Conservation (phyloP, 2,888 invertebrate species). For the Teleiodes luculella region DNA sequence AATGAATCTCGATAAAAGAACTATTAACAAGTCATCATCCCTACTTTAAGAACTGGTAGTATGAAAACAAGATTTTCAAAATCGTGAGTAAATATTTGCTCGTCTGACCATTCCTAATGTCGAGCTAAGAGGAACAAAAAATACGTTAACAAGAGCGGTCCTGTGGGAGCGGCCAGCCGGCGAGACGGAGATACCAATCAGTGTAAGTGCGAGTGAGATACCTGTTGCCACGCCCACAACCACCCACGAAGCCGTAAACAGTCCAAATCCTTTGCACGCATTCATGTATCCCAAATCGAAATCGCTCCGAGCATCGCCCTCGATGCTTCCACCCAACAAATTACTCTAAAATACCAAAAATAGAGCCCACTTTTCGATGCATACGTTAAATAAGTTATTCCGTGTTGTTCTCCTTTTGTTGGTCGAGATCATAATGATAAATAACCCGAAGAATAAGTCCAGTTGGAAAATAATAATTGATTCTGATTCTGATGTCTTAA, state of each 20-base stretch:
- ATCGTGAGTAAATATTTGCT: constrained; percentile 78
- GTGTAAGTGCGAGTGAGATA: constrained; percentile 34
- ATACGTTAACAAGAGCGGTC: constrained; percentile 73
- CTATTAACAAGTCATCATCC: constrained; percentile 50
- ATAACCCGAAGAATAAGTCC: constrained; percentile 72
- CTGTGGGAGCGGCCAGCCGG: constrained; percentile 72
- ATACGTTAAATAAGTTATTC: constrained; percentile 70
- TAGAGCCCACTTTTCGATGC: constrained; percentile 53
- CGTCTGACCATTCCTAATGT: constrained; percentile 71
- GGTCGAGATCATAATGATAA: constrained; percentile 76
- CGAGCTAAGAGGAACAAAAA: constrained; percentile 71
- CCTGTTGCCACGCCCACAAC: constrained; percentile 73
- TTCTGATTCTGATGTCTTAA: constrained; percentile 79
- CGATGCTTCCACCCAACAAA: constrained; percentile 39
- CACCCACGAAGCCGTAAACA: constrained; percentile 78
- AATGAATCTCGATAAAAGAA: constrained; percentile 28
- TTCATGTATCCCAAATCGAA: constrained; percentile 77
- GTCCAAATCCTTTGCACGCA: constrained; percentile 78
- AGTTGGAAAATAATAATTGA: constrained; percentile 73
- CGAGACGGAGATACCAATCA: constrained; percentile 43
- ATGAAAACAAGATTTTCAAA: constrained; percentile 73
- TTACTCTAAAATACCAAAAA: constrained; percentile 33
- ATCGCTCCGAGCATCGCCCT: constrained; percentile 65
- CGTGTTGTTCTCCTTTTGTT: constrained; percentile 64
- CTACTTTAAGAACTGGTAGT: constrained; percentile 54